Evolutionary conservation across 2,113 vertebrate genomes (phyloP).

Genomic region (Epinephelus moara): DNA sequence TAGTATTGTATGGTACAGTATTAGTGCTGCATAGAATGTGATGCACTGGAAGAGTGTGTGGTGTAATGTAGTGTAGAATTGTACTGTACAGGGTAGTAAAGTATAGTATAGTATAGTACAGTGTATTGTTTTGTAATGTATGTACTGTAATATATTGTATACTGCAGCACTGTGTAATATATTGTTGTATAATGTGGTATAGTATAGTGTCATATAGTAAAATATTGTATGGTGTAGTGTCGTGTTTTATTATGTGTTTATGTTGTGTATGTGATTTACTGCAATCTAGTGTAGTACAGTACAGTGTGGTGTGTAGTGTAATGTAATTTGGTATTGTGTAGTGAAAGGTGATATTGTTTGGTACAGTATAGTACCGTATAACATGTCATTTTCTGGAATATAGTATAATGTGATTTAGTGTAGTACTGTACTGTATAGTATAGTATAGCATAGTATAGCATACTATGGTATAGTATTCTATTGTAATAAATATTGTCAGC

Average conservation of each 20-base stretch:
- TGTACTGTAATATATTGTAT: too few relatives aligned
- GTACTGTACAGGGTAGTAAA: not conserved
- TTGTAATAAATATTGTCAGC: too few relatives aligned
- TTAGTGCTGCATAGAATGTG: not conserved
- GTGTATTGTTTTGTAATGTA: not conserved
- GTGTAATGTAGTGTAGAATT: not conserved
- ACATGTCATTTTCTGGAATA: not conserved
- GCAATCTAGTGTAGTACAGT: too few relatives aligned
- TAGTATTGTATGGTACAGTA: not conserved
- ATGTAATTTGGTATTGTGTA: not conserved
- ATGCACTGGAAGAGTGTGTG: not conserved
- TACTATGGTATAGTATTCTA: not conserved
- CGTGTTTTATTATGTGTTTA: too few relatives aligned
- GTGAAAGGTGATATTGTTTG: too few relatives aligned
- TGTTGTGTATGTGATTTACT: too few relatives aligned
- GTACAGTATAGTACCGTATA: not conserved
- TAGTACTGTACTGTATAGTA: too few relatives aligned
- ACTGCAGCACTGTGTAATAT: not conserved
- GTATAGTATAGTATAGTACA: not conserved
- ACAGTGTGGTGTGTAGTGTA: too few relatives aligned
- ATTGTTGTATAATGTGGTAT: not conserved
- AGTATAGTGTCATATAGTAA: not conserved
- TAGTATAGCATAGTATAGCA: not conserved
- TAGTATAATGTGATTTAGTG: too few relatives aligned
- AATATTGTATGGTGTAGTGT: too few relatives aligned